phyloP scores from a whole-genome alignment of 2,888 invertebrate genomes.

The Orthosia incerta region DNA sequence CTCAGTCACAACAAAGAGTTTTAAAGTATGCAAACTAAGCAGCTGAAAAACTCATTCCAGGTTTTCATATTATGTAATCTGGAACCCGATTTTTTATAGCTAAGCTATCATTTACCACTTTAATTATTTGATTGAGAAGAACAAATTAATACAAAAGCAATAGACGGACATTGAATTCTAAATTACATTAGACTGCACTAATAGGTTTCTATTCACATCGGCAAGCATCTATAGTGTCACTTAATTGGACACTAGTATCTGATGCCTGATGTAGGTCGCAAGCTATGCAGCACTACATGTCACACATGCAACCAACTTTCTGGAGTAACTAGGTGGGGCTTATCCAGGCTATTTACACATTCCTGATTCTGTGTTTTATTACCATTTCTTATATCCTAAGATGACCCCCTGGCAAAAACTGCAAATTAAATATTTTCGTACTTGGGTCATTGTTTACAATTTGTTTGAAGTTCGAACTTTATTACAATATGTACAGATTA shows the following conservation, averaged over 20 bases:
- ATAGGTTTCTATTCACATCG: constrained; percentile 59
- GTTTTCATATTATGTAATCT: constrained; percentile 20
- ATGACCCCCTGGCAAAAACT: neutral
- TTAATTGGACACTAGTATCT: constrained; percentile 59
- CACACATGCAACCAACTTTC: constrained; percentile 32
- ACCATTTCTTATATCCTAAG: neutral
- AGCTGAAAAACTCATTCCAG: neutral
- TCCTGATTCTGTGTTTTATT: neutral
- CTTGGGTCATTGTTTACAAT: constrained; percentile 32
- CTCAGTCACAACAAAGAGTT: neutral
- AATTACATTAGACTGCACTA: constrained; percentile 32
- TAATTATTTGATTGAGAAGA: neutral
- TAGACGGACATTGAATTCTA: constrained; percentile 11
- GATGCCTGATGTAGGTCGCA: constrained; percentile 62
- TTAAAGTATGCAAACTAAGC: neutral
- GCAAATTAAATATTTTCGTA: neutral
- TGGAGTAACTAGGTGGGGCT: constrained; percentile 23
- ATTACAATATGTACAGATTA: neutral
- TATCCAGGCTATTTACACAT: constrained; percentile 4
- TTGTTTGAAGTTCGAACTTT: neutral
- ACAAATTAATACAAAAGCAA: neutral
- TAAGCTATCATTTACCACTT: neutral
- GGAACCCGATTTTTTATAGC: neutral
- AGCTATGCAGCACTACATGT: constrained; percentile 37
- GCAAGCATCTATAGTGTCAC: constrained; percentile 56